Conservation (phyloP, 2,888 invertebrate genomes). For the Scaptomyza polygonia region DNA sequence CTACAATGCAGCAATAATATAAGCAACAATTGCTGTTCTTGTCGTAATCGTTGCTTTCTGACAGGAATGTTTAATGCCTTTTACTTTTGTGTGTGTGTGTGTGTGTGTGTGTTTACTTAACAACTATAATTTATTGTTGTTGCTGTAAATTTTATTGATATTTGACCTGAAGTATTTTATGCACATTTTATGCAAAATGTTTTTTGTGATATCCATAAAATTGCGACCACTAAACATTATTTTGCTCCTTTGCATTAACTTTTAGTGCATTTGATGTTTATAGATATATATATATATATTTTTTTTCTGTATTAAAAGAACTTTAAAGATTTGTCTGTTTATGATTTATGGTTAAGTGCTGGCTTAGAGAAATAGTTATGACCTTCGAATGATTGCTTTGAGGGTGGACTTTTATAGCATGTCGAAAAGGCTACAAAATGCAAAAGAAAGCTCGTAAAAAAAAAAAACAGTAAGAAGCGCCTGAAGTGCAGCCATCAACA, state of each 20-base stretch:
- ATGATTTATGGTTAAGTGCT: background rate
- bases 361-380: slow-evolving; percentile 5
- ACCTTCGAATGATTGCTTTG: slow-evolving; percentile 14
- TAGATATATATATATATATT: too few relatives aligned
- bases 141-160: slow-evolving; percentile 1
- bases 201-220: slow-evolving; percentile 16
- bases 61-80: slow-evolving; percentile 62
- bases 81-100: slow-evolving; percentile 10
- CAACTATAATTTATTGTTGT: slow-evolving; percentile 29
- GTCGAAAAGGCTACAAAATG: background rate
- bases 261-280: slow-evolving; percentile 11
- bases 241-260: slow-evolving; percentile 7
- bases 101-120: background rate
- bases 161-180: slow-evolving; percentile 37
- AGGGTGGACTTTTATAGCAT: slow-evolving; percentile 6
- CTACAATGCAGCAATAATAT: slow-evolving; percentile 33
- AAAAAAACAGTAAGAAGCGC: slow-evolving; percentile 7
- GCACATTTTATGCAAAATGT: slow-evolving; percentile 31
- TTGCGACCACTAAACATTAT: background rate
- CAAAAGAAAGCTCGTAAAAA: slow-evolving; percentile 16
- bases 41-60: background rate
- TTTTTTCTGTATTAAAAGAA: background rate
- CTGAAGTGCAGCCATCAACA: slow-evolving; percentile 19
- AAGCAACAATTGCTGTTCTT: slow-evolving; percentile 7
- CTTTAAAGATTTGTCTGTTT: slow-evolving; percentile 13